These are phyloP conservation scores for Galendromus occidentalis DNA, from an alignment of 1,140 invertebrate genomes.

Conservation along the genomic window DNA sequence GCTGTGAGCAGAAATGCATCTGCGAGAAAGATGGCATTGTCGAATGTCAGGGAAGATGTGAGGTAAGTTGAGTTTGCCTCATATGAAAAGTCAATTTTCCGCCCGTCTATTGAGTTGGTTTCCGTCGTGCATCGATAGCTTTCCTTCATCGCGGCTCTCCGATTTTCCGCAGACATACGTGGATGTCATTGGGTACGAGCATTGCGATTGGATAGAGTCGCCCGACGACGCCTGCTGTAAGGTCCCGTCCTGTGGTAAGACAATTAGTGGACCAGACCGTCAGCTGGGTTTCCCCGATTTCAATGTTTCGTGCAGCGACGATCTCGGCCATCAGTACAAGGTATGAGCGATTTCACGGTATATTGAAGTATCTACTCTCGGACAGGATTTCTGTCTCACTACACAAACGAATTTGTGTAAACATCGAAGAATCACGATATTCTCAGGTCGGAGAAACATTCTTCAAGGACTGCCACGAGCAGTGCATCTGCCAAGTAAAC, in stretches of 20 bases:
- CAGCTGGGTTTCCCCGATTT: background rate
- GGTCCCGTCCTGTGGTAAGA: constrained; percentile 43
- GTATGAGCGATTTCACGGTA: too few species aligned
- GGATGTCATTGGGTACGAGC: constrained; percentile 32
- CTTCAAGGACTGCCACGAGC: background rate
- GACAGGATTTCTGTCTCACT: too few species aligned
- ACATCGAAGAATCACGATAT: too few species aligned
- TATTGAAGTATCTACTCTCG: too few species aligned
- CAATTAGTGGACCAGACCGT: background rate
- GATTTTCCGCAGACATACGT: constrained; percentile 33
- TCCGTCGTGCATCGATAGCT: background rate
- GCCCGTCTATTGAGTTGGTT: background rate
- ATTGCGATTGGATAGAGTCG: constrained; percentile 40
- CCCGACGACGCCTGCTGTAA: constrained; percentile 60
- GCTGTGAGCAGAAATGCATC: constrained; percentile 25
- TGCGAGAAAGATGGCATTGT: constrained; percentile 38
- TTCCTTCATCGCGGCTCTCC: constrained; percentile 22
- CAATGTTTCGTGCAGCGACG: background rate
- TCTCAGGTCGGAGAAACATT: background rate
- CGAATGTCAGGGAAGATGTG: constrained; percentile 45
- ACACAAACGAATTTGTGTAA: too few species aligned
- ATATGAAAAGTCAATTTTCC: background rate
- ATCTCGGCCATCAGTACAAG: background rate
- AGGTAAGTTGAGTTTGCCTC: constrained; percentile 13
- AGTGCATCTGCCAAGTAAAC: background rate